Percentiles rank a stretch among this genome's conserved stretches.
Conservation (phyloP, 53 echinoderm and acorn worm species). For the Echinarachnius parma region DNA sequence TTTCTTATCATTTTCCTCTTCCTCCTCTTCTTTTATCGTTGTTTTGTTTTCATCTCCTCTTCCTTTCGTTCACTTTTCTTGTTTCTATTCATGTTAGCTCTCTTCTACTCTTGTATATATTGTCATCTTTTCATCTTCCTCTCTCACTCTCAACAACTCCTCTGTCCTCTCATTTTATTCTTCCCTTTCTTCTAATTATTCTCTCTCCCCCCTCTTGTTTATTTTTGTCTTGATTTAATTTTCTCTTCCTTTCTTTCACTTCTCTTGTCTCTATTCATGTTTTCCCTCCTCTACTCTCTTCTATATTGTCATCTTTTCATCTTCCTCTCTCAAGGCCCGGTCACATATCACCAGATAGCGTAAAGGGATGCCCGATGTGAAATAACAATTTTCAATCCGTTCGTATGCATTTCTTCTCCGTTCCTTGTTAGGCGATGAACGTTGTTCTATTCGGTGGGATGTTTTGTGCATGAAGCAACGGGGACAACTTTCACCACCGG, state of each 20-base stretch:
- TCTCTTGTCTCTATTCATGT: background rate
- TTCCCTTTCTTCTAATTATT: background rate
- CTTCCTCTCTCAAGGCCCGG: too few relatives aligned
- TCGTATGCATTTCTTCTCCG: too few relatives aligned
- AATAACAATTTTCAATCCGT: too few relatives aligned
- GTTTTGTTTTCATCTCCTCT: background rate
- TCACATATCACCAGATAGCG: too few relatives aligned
- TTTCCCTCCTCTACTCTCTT: background rate
- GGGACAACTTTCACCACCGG: too few relatives aligned
- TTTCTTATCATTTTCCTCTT: background rate
- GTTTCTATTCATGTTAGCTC: background rate
- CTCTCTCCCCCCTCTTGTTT: background rate
- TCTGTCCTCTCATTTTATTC: background rate
- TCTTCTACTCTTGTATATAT: background rate
- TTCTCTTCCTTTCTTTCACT: background rate
- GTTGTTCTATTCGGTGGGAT: too few relatives aligned
- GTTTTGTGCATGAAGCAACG: too few relatives aligned
- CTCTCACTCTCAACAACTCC: background rate
- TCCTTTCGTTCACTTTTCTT: background rate
- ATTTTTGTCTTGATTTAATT: background rate
- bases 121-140: background rate
- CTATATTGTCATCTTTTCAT: background rate
- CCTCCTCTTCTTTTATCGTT: background rate
- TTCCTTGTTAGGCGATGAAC: too few relatives aligned
- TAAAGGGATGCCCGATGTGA: too few relatives aligned